Conservation (phyloP, 2,888 invertebrate species). For the Lordiphosa andalusiaca region DNA sequence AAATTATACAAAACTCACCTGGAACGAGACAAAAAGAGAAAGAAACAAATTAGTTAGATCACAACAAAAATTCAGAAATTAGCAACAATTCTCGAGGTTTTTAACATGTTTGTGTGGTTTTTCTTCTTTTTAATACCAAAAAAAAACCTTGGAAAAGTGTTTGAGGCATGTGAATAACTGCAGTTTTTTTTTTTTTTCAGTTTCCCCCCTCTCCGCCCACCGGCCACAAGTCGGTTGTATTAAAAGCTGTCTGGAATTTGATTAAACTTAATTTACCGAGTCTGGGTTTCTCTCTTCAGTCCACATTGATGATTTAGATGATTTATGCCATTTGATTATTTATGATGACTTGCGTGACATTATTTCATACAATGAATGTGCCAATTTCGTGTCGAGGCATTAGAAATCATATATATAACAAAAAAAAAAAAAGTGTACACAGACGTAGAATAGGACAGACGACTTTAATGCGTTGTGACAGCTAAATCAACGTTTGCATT, state of each 20-base stretch:
- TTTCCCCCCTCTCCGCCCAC: no score
- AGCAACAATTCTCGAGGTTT: conserved; percentile 35
- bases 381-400: conserved; percentile 33
- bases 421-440: background rate
- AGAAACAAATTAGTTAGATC: conserved; percentile 12
- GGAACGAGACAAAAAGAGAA: conserved; percentile 37
- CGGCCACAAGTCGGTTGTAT: no score
- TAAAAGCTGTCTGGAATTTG: conserved; percentile 57
- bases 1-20: conserved; percentile 45
- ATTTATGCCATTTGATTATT: conserved; percentile 42
- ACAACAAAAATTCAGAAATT: conserved; percentile 29
- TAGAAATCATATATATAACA: conserved; percentile 17
- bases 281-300: conserved; percentile 29
- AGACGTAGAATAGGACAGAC: conserved; percentile 19
- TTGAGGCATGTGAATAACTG: conserved; percentile 34
- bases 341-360: conserved; percentile 57
- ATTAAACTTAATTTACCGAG: conserved; percentile 59
- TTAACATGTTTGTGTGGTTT: conserved; percentile 3
- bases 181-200: background rate
- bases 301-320: background rate
- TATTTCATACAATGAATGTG: conserved; percentile 50
- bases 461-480: conserved; percentile 47
- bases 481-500: conserved; percentile 46
- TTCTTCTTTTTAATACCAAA: conserved; percentile 12
- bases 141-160: conserved; percentile 46